A percentile compares a stretch with the other conserved stretches of the same genome.
phyloP scores from a whole-genome alignment of 2,888 invertebrate genomes.

The Leptodirus hochenwartii region DNA sequence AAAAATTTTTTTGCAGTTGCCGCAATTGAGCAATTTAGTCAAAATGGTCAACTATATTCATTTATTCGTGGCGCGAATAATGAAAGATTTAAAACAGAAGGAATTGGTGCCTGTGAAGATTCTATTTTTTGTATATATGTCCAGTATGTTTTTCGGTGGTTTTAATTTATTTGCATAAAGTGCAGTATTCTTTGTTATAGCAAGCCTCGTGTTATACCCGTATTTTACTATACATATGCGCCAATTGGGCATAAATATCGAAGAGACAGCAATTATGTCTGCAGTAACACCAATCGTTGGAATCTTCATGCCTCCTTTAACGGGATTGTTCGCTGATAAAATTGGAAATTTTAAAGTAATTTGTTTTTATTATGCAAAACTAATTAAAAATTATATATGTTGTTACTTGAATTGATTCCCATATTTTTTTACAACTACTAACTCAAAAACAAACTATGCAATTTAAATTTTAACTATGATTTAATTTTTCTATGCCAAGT shows the following conservation, averaged over 20 bases:
- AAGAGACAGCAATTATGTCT: conserved; percentile 66
- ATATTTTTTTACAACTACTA: too few relatives aligned
- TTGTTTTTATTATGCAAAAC: too few relatives aligned
- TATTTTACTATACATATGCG: conserved; percentile 67
- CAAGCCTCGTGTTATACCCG: conserved; percentile 56
- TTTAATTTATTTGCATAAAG: conserved; percentile 1
- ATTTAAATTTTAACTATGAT: too few relatives aligned
- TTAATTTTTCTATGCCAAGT: too few relatives aligned
- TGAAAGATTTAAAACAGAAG: conserved; percentile 51
- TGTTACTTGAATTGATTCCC: not conserved
- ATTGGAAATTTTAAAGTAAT: conserved; percentile 64
- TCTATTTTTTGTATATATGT: conserved; percentile 60
- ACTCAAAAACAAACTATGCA: too few relatives aligned
- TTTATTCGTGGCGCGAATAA: conserved; percentile 44
- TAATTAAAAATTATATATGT: conserved; percentile 2
- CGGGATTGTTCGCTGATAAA: conserved; percentile 59
- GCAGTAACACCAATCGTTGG: conserved; percentile 57
- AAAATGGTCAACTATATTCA: conserved; percentile 40
- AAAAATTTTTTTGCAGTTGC: too few relatives aligned
- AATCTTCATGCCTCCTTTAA: conserved; percentile 59
- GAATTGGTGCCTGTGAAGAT: conserved; percentile 55
- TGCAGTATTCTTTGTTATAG: conserved; percentile 27
- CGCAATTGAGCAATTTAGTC: too few relatives aligned
- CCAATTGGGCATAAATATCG: conserved; percentile 57
- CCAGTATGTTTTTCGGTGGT: conserved; percentile 36